Percentiles rank a stretch among this genome's conserved stretches.
Evolutionary conservation across 2,888 invertebrate species (phyloP).

Genomic region (Melangyna quadrimaculata): DNA sequence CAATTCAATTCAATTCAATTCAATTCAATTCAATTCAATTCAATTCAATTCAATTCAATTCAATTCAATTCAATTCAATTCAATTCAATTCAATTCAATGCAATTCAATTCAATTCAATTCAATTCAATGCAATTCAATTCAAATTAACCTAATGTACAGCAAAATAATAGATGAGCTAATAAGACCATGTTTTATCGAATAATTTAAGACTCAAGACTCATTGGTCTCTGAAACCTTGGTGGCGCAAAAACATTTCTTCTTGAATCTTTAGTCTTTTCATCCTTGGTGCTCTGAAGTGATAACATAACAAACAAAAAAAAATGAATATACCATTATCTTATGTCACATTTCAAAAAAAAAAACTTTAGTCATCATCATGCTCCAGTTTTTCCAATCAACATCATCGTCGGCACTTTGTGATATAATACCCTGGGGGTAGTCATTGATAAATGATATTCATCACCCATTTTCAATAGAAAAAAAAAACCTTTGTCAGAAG

Average conservation of each 20-base stretch:
- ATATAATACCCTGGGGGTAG: neutral
- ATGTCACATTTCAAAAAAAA: neutral
- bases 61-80: neutral
- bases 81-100: no score
- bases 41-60: no score
- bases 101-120: no score
- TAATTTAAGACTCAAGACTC: neutral
- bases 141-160: no score
- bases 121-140: no score
- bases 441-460: conserved; percentile 13
- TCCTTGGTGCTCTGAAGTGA: neutral
- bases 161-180: no score
- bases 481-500: neutral
- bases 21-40: no score
- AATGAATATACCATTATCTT: neutral
- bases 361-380: neutral
- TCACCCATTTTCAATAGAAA: neutral
- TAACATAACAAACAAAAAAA: neutral
- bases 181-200: no score
- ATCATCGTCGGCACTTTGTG: neutral
- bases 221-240: neutral
- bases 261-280: neutral
- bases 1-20: no score
- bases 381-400: neutral
- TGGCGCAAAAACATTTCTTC: neutral